Conservation (phyloP, 2,113 vertebrate genomes). For the Eretmochelys imbricata region DNA sequence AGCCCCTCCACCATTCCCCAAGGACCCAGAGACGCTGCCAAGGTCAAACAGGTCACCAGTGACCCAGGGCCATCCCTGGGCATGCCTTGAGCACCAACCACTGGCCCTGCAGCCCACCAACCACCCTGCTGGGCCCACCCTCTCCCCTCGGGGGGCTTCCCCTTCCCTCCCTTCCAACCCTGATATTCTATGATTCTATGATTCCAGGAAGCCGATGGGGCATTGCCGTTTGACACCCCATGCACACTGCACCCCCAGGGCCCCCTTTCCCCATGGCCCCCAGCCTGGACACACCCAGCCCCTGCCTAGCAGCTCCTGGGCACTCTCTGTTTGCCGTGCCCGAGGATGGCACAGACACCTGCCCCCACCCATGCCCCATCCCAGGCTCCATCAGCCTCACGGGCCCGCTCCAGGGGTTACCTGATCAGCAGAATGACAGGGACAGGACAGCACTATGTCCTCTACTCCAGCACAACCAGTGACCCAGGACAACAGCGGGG, state of each 20-base stretch:
- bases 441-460: background rate
- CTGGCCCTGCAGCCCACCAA: background rate
- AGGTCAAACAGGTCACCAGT: background rate
- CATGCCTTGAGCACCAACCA: too few species aligned
- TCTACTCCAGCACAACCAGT: background rate
- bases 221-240: background rate
- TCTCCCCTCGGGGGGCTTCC: background rate
- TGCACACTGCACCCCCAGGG: background rate
- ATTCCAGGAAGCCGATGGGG: background rate
- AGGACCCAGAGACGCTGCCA: constrained; percentile 1
- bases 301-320: background rate
- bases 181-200: too few species aligned
- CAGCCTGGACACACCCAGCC: background rate
- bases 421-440: background rate
- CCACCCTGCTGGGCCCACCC: background rate
- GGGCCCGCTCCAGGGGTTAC: background rate
- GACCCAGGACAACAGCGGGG: background rate
- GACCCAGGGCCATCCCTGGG: background rate
- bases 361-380: background rate
- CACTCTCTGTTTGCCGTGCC: background rate
- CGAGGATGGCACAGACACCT: background rate
- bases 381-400: background rate
- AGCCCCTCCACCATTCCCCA: background rate
- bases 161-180: too few species aligned
- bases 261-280: background rate